phyloP scores from a whole-genome alignment of 1,140 invertebrate species.

The Papilio polytes region DNA sequence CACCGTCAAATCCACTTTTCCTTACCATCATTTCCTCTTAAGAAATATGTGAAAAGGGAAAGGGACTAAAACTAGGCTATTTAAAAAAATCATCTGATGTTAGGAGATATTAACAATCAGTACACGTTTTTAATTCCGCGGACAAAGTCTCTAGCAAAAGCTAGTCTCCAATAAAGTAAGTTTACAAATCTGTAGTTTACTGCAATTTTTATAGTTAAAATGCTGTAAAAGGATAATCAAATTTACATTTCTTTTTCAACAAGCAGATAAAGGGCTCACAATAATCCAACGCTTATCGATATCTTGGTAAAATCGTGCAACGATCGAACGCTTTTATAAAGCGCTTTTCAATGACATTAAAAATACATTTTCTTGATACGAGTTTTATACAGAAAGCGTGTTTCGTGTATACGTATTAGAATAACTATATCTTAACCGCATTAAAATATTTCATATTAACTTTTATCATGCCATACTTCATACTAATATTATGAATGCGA shows the following conservation, averaged over 20 bases:
- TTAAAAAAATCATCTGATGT: too few relatives aligned
- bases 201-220: background rate
- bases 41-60: too few relatives aligned
- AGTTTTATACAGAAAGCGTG: constrained; percentile 52
- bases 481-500: too few relatives aligned
- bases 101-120: too few relatives aligned
- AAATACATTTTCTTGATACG: constrained; percentile 62
- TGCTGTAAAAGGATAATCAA: background rate
- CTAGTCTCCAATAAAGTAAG: background rate
- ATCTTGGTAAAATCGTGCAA: background rate
- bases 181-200: background rate
- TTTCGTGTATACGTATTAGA: constrained; percentile 43
- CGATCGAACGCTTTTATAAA: constrained; percentile 41
- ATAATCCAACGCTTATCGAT: background rate
- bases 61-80: too few relatives aligned
- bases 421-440: background rate
- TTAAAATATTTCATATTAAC: background rate
- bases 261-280: constrained; percentile 4
- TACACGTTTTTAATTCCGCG: too few relatives aligned
- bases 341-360: constrained; percentile 60
- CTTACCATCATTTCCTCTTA: too few relatives aligned
- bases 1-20: too few relatives aligned
- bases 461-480: too few relatives aligned
- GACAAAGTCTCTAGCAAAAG: too few relatives aligned
- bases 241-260: background rate